These are phyloP conservation scores for Cyclopterus lumpus DNA, from an alignment of 2,797 vertebrate species.

Conservation along the genomic window DNA sequence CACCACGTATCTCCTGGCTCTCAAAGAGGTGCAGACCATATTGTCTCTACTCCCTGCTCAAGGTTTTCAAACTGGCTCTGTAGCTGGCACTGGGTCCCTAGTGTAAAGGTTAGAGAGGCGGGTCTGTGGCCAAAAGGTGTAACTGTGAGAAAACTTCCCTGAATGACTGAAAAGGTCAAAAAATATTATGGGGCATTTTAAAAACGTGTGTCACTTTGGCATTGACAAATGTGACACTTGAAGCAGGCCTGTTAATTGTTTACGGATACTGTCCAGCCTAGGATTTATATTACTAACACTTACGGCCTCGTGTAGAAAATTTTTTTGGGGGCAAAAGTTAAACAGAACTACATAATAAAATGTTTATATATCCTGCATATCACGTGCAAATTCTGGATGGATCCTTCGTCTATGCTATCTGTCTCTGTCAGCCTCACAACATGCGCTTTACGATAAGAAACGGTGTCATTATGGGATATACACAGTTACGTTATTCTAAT, in stretches of 20 bases:
- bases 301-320: too few relatives aligned
- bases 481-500: background rate
- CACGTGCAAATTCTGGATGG: too few relatives aligned
- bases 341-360: background rate
- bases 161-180: background rate
- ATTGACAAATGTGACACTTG: background rate
- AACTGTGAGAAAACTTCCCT: background rate
- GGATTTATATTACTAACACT: background rate
- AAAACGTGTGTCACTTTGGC: constrained; percentile 1
- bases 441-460: background rate
- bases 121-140: background rate
- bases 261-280: background rate
- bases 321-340: background rate
- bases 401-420: background rate
- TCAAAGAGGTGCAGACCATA: background rate
- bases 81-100: too few relatives aligned
- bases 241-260: background rate
- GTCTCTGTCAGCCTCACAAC: background rate
- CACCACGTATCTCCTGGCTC: constrained; percentile 2
- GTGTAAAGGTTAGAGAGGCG: background rate
- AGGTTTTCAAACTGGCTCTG: background rate
- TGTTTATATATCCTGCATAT: background rate
- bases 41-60: background rate
- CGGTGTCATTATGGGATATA: background rate
- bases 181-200: background rate